phyloP scores from a whole-genome alignment of 1,140 invertebrate species.

The Megathymus violae region DNA sequence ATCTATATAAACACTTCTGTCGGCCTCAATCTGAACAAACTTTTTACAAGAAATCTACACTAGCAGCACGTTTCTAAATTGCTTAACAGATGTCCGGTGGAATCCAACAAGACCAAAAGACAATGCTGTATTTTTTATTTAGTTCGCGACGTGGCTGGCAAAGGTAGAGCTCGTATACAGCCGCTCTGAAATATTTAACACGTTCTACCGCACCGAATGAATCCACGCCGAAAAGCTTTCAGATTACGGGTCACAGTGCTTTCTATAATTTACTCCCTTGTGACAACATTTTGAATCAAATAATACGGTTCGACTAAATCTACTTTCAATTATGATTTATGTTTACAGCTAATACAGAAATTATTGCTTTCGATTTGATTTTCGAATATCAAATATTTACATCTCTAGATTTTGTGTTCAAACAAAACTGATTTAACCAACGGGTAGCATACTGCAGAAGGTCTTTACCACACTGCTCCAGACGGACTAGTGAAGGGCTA shows the following conservation, averaged over 20 bases:
- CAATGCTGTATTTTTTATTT: conserved; percentile 27
- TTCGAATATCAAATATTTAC: too few relatives aligned
- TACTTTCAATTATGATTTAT: too few relatives aligned
- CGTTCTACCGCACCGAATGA: conserved; percentile 28
- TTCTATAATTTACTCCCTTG: conserved; percentile 24
- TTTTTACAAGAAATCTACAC: not conserved
- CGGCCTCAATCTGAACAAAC: too few relatives aligned
- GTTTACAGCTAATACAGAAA: too few relatives aligned
- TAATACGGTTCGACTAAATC: too few relatives aligned
- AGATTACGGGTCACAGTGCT: conserved; percentile 21
- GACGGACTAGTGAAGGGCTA: too few relatives aligned
- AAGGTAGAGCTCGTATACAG: conserved; percentile 25
- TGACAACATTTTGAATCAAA: conserved; percentile 5
- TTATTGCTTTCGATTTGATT: too few relatives aligned
- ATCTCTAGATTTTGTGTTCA: too few relatives aligned
- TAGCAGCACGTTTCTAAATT: not conserved
- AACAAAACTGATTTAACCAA: too few relatives aligned
- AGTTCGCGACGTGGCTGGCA: conserved; percentile 21
- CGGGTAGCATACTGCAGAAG: too few relatives aligned
- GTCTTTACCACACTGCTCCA: too few relatives aligned
- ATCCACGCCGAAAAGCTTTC: conserved; percentile 21
- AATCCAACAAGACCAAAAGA: conserved; percentile 21
- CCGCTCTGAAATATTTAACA: conserved; percentile 30
- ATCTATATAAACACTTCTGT: too few relatives aligned
- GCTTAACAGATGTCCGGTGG: conserved; percentile 9